phyloP scores from a whole-genome alignment of 2,113 vertebrate genomes.

The Trogon surrucura region DNA sequence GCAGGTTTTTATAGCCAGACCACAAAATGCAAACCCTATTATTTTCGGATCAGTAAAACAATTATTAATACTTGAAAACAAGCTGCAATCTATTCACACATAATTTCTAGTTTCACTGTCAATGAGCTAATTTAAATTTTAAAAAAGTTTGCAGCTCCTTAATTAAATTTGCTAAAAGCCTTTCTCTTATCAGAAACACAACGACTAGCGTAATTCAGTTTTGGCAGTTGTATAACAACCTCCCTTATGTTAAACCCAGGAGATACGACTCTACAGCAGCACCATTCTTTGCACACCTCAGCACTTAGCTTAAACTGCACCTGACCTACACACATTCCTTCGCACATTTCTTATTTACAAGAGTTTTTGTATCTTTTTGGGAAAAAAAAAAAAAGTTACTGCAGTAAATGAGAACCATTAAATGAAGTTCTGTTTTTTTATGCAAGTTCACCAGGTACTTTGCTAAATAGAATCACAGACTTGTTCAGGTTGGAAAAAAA shows the following conservation, averaged over 20 bases:
- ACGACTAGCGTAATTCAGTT: neutral
- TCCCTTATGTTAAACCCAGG: neutral
- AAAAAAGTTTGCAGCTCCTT: neutral
- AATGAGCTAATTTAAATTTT: conserved; percentile 18
- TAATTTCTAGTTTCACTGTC: neutral
- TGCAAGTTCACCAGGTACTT: neutral
- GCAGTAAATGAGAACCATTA: neutral
- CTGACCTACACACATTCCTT: neutral
- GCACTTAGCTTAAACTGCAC: neutral
- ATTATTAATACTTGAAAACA: neutral
- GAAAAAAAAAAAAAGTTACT: rapidly evolving
- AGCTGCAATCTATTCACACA: neutral
- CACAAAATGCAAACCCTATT: neutral
- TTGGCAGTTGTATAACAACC: neutral
- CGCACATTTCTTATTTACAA: rapidly evolving
- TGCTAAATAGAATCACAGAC: neutral
- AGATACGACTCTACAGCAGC: neutral
- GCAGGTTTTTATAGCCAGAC: neutral
- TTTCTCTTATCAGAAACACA: neutral
- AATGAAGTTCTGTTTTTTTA: neutral
- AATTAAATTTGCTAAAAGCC: conserved; percentile 21
- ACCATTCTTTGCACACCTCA: rapidly evolving
- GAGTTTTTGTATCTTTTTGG: rapidly evolving
- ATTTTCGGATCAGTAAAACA: neutral
- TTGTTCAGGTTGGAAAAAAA: too few relatives aligned